phyloP scores from a whole-genome alignment of 2,113 vertebrate species.

The Dipodomys stephensi region DNA sequence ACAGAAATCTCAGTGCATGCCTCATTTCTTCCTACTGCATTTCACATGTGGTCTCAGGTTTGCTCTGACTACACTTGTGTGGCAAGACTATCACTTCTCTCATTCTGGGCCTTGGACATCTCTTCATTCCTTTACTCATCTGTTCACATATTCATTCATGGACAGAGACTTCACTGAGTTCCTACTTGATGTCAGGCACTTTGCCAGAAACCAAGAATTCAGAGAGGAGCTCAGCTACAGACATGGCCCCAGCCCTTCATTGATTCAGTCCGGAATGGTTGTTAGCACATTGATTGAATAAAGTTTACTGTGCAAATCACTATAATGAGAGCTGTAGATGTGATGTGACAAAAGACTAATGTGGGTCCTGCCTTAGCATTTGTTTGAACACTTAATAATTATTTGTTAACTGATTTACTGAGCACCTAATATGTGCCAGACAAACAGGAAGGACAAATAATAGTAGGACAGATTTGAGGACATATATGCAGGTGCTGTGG shows the following conservation, averaged over 20 bases:
- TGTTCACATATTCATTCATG: not conserved
- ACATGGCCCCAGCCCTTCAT: accelerated
- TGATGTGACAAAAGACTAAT: not conserved
- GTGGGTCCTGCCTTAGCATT: not conserved
- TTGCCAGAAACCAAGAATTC: not conserved
- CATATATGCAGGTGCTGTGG: not conserved
- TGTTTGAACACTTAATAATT: not conserved
- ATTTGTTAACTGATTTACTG: not conserved
- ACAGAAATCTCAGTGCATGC: not conserved
- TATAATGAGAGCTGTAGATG: not conserved
- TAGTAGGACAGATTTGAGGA: not conserved
- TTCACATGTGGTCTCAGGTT: not conserved
- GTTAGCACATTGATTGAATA: not conserved
- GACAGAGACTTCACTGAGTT: not conserved
- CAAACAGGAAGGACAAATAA: not conserved
- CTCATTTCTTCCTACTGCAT: not conserved
- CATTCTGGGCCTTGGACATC: not conserved
- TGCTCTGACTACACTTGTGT: not conserved
- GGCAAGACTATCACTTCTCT: not conserved
- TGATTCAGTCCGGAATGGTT: not conserved
- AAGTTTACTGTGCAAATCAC: not conserved
- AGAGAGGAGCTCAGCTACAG: no score
- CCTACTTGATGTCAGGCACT: not conserved
- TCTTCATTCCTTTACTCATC: not conserved
- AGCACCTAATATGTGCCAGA: not conserved